Base-by-base conservation (phyloP, 2,113 vertebrate species). In the Romanogobio albipinnatus region DNA sequence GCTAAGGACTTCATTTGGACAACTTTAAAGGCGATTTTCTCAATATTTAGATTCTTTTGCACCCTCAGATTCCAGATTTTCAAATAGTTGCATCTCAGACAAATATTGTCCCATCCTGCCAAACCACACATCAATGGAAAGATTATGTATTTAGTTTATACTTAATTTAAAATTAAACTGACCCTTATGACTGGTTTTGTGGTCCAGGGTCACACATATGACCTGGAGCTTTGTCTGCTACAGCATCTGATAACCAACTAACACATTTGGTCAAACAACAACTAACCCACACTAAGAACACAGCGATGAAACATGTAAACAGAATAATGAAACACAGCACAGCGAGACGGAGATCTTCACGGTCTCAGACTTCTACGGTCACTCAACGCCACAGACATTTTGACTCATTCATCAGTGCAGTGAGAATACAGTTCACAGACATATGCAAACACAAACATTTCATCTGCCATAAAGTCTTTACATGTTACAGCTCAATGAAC, bases 311-410 rank as follows among this genome's bases (percentile, higher is more conserved):
- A 49, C n/a, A 3, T 10, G 4, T 5, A 29, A 62, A 74, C 39
- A 74, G n/a, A 26, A 3, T 3, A 26, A 1, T 9, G 17, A 43
- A 22, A 71, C 1, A 7, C 5, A 9, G 11, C 45, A 49, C 71
- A 49, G 39, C 6, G 39, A 5, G 6, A 39, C 39, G 39, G 14
- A 53, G 74, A 15, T 2, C 2, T 1, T 26, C 59, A 29, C 4
- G 0, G 26, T 8, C 61, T 1, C 61, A 64, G 10, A 62, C 24
- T 13, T 33, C 62, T 64, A 53, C 24, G 0, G 24, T 75, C 45
- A 49, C 17, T 19, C 53, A 88, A 86, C 90, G 90, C 87, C 89
- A 91, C 89, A 88, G 93, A 92, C 93, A 94, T 94, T 94, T 94
- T 93, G 93, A 95, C 92, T 94, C 92, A 94, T 94, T 94, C 90